A percentile compares a stretch with the other conserved stretches of the same genome.
Evolutionary conservation across 2,113 vertebrate species (phyloP).

Genomic region (Acrocephalus arundinaceus): DNA sequence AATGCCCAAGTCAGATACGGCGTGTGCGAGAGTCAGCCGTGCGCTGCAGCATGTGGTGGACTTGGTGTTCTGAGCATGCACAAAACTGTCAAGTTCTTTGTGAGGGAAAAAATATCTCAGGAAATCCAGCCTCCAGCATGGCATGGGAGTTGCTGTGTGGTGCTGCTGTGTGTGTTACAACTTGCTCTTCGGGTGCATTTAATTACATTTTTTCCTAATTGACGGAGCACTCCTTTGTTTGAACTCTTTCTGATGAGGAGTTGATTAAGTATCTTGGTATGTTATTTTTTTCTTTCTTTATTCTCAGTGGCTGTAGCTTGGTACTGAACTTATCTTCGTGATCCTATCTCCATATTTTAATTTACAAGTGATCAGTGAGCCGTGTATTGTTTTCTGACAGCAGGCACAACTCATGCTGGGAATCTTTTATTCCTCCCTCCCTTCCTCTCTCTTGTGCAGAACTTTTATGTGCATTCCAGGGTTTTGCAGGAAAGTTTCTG

Average conservation of each 20-base stretch:
- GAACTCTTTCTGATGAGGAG: constrained; percentile 18
- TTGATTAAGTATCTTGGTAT: constrained; percentile 39
- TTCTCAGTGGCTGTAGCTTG: not conserved
- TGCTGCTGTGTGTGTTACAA: not conserved
- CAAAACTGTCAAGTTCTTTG: not conserved
- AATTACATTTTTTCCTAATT: constrained; percentile 30
- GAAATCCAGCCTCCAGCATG: not conserved
- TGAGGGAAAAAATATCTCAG: not conserved
- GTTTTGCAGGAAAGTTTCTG: constrained; percentile 9
- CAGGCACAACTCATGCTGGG: constrained; percentile 41
- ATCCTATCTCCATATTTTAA: constrained; percentile 64
- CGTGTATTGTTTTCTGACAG: constrained; percentile 32
- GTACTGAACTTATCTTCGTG: constrained; percentile 53
- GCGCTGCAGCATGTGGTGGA: rapidly evolving
- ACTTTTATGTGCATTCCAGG: constrained; percentile 1
- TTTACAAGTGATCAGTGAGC: constrained; percentile 55
- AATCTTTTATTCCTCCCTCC: constrained; percentile 16
- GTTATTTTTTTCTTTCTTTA: constrained; percentile 20
- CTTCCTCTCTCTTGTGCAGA: not conserved
- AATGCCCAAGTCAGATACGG: not conserved
- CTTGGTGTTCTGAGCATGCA: not conserved
- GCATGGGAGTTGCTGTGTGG: not conserved
- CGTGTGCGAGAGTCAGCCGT: rapidly evolving
- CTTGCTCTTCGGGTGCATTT: not conserved
- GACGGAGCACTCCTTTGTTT: not conserved